Base-by-base conservation (phyloP, 2,113 vertebrate genomes). In the Chaetodon trifascialis region DNA sequence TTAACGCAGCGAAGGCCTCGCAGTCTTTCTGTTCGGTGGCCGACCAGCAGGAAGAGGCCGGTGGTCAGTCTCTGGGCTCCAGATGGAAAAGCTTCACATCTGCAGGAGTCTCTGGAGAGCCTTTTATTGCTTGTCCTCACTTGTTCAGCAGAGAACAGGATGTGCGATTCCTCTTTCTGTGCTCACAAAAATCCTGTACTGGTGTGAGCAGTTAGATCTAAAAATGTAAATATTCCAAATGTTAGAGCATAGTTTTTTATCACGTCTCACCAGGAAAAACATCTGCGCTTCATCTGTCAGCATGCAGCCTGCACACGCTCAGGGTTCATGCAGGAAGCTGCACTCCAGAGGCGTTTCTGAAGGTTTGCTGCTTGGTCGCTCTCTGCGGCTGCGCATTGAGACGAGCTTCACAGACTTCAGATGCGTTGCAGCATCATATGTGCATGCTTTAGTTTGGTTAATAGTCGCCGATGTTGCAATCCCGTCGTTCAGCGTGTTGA, bases 141-240 rank as follows among this genome's bases (percentile, higher is more conserved):
- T 25, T 72, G 76, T 81, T 75, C 30, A 12, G 63, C 59, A 62
- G 64, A 68, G 68, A 68, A 58, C 84, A 90, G 74, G 68, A 82
- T 3, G 65, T 68, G 12, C 73, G 38, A 23, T 52, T 44, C 16
- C 14, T 86, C 44, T 14, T 30, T 68, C 11, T 64, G 14, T 76
- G 40, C 56, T 55, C 19, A 51, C 25, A 65, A 60, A 60, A 72
- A 51, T 49, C 38, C 55, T 25, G 4, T 0, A 58, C 11, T 0
- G 4, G 11, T 52, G n/a, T 54, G 51, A 51, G 30, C 38, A 19
- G 59, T 63, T 62, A 9, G 17, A 64, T 76, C 36, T 82, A 16
- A 55, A 58, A 74, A 17, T 17, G 40, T 72, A 30, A 30, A 30
- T 30, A 30, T 30, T 30, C 1, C 1, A n/a, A 56, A 34, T 36